These are phyloP conservation scores for Cryptus armator DNA, from an alignment of 2,888 invertebrate species.

Conservation along the genomic window DNA sequence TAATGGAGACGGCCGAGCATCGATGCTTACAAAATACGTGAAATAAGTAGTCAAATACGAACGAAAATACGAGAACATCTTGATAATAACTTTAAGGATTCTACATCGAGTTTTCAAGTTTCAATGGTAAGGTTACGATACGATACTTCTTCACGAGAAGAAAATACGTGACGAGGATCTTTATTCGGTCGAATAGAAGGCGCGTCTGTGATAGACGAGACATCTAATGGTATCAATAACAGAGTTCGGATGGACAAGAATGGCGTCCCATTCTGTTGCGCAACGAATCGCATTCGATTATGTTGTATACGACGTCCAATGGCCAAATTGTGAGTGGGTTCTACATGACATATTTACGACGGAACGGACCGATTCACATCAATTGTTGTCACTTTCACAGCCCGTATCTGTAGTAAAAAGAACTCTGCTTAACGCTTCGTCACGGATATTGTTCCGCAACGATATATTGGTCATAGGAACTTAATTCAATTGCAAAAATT, in stretches of 20 bases:
- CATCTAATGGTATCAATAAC: conserved; percentile 6
- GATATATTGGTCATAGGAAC: no score
- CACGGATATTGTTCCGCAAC: no score
- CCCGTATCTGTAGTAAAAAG: no score
- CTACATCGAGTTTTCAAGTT: neutral
- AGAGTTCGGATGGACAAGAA: conserved; percentile 9
- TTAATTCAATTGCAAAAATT: no score
- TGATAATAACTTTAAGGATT: neutral
- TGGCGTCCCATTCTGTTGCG: conserved; percentile 17
- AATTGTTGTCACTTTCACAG: conserved; percentile 5
- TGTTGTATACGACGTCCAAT: conserved; percentile 22
- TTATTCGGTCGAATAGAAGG: no score
- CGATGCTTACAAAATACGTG: neutral
- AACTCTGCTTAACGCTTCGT: no score
- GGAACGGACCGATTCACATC: conserved; percentile 2
- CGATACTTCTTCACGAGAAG: neutral
- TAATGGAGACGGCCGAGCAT: neutral
- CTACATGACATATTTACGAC: neutral
- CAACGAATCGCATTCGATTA: conserved; percentile 37
- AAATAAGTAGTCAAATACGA: neutral
- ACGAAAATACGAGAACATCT: neutral
- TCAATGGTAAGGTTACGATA: neutral
- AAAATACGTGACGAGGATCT: no score
- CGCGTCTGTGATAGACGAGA: neutral
- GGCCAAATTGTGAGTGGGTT: conserved; percentile 10